Evolutionary conservation across 2,888 invertebrate species (phyloP).

Genomic region (Entomobrya multifasciata): DNA sequence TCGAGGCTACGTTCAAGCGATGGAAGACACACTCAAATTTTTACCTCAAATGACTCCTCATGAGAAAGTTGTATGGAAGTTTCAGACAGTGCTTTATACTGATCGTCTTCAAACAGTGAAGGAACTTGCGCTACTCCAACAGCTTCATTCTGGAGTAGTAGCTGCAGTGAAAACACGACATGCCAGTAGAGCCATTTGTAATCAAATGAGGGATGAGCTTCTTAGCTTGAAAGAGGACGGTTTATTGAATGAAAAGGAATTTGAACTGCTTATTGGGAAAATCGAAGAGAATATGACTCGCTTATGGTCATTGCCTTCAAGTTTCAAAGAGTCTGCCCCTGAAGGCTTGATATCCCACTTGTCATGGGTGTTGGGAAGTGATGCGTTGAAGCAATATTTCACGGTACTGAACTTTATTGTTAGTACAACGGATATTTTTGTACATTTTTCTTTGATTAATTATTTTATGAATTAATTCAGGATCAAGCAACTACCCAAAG

Average conservation of each 20-base stretch:
- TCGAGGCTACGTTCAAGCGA: conserved; percentile 85
- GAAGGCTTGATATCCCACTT: conserved; percentile 81
- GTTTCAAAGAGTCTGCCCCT: conserved; percentile 71
- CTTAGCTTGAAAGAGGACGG: conserved; percentile 84
- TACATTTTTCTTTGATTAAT: no score
- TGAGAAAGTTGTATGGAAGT: conserved; percentile 80
- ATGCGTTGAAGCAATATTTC: conserved; percentile 70
- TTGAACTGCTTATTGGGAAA: conserved; percentile 82
- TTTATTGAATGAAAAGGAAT: conserved; percentile 85
- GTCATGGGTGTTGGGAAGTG: conserved; percentile 76
- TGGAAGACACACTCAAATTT: conserved; percentile 84
- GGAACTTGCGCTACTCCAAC: conserved; percentile 83
- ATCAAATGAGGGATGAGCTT: conserved; percentile 84
- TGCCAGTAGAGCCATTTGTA: conserved; percentile 85
- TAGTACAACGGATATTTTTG: no score
- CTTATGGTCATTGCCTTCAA: conserved; percentile 79
- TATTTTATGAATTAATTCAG: conserved; percentile 42
- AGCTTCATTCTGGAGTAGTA: conserved; percentile 85
- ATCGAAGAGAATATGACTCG: conserved; percentile 84
- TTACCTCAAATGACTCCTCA: conserved; percentile 83
- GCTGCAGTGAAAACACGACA: conserved; percentile 86
- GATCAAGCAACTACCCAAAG: conserved; percentile 80
- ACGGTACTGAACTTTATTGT: no score
- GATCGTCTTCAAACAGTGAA: conserved; percentile 83
- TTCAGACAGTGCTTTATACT: conserved; percentile 79